Conservation (phyloP, 2,888 invertebrate species). For the Athalia circularis region DNA sequence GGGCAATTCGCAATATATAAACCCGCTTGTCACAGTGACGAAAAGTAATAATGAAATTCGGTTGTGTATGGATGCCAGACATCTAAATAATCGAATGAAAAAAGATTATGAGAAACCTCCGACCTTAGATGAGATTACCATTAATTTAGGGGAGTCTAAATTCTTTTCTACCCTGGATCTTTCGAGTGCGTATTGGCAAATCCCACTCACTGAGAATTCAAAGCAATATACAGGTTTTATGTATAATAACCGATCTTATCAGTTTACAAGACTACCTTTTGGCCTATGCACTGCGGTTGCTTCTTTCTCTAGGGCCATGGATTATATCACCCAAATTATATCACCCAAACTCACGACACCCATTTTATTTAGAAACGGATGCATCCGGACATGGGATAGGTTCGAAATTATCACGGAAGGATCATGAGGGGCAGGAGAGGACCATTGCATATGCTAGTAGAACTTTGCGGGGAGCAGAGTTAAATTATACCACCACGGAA, state of each 20-base stretch:
- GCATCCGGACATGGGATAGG: conserved; percentile 27
- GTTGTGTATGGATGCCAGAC: neutral
- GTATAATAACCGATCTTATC: conserved; percentile 18
- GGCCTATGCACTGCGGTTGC: neutral
- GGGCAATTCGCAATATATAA: neutral
- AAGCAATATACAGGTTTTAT: conserved; percentile 21
- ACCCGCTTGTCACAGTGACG: neutral
- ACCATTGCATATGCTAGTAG: neutral
- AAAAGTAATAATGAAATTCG: neutral
- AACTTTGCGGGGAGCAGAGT: conserved; percentile 30
- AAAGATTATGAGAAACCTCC: conserved; percentile 28
- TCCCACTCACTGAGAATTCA: neutral
- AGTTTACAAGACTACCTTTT: conserved; percentile 2
- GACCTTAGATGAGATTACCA: neutral
- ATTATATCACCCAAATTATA: neutral
- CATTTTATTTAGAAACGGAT: neutral
- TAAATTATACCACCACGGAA: conserved; percentile 41
- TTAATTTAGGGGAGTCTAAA: neutral
- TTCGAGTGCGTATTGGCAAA: conserved; percentile 13
- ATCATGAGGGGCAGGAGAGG: neutral
- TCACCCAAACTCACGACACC: neutral
- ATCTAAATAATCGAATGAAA: neutral
- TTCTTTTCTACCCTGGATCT: conserved; percentile 15
- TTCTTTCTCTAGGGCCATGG: conserved; percentile 5
- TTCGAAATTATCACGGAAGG: neutral